These are phyloP conservation scores for Dolichoris vasculosae DNA, from an alignment of 1,140 invertebrate genomes.

Conservation along the genomic window DNA sequence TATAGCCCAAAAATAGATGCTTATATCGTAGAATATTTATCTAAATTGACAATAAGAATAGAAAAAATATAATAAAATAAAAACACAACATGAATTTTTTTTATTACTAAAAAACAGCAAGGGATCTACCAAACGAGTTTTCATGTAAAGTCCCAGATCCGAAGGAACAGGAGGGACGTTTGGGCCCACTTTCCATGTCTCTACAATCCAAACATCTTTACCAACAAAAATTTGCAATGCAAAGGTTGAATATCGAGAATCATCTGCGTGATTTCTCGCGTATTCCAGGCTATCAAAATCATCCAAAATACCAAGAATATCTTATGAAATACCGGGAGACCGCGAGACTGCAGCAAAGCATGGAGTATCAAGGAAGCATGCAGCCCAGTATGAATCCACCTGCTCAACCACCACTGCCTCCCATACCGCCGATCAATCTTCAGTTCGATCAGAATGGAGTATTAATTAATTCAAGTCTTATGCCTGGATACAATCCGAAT, in stretches of 20 bases:
- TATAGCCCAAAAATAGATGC: neutral
- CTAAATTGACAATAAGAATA: neutral
- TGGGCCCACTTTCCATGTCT: constrained; percentile 17
- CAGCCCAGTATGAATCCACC: constrained; percentile 53
- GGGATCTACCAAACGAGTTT: neutral
- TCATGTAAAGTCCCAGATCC: neutral
- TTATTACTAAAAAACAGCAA: neutral
- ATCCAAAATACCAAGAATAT: constrained; percentile 71
- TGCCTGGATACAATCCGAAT: constrained; percentile 56
- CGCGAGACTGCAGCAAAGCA: constrained; percentile 66
- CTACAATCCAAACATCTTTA: constrained; percentile 60
- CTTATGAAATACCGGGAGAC: constrained; percentile 66
- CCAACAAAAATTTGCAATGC: constrained; percentile 69
- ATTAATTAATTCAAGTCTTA: constrained; percentile 68
- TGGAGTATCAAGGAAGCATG: constrained; percentile 65
- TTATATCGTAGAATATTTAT: neutral
- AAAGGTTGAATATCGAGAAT: constrained; percentile 66
- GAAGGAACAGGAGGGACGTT: constrained; percentile 21
- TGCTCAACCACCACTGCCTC: neutral
- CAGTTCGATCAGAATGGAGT: constrained; percentile 73
- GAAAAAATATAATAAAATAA: neutral
- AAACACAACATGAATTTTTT: neutral
- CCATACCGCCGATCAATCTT: constrained; percentile 66
- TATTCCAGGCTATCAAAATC: constrained; percentile 68
- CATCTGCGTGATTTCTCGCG: constrained; percentile 65